phyloP scores from a whole-genome alignment of 2,797 vertebrate genomes.

The Tympanoctomys barrerae region DNA sequence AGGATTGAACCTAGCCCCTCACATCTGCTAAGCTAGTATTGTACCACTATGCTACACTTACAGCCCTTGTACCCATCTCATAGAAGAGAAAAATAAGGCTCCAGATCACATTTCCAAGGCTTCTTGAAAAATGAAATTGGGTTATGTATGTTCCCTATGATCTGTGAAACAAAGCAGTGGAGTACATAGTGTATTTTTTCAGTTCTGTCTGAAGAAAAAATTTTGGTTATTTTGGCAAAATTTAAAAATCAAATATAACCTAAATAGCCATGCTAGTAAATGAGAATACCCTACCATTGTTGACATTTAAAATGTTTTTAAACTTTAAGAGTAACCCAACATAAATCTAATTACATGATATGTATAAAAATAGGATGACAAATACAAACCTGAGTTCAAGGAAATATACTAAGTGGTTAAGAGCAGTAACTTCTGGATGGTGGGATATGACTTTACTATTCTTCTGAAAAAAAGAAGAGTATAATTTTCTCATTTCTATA shows the following conservation, averaged over 20 bases:
- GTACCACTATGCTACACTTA: neutral
- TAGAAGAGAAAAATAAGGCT: constrained; percentile 41
- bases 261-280: constrained; percentile 40
- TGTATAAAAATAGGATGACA: constrained; percentile 26
- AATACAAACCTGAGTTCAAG: constrained; percentile 20
- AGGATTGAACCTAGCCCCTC: neutral
- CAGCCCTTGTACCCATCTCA: neutral
- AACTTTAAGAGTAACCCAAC: neutral
- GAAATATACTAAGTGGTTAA: constrained; percentile 21
- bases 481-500: constrained; percentile 53
- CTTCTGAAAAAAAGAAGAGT: constrained; percentile 36
- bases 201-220: constrained; percentile 26
- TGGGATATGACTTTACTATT: constrained; percentile 5
- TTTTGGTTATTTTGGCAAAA: constrained; percentile 33
- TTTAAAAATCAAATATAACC: neutral
- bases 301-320: constrained; percentile 60
- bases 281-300: constrained; percentile 10
- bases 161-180: constrained; percentile 45
- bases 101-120: neutral
- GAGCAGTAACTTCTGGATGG: constrained; percentile 44
- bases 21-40: neutral
- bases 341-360: constrained; percentile 44
- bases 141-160: neutral
- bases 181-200: constrained; percentile 15
- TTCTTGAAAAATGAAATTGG: constrained; percentile 50